phyloP scores from a whole-genome alignment of 2,113 vertebrate species.

The Mus pahari region DNA sequence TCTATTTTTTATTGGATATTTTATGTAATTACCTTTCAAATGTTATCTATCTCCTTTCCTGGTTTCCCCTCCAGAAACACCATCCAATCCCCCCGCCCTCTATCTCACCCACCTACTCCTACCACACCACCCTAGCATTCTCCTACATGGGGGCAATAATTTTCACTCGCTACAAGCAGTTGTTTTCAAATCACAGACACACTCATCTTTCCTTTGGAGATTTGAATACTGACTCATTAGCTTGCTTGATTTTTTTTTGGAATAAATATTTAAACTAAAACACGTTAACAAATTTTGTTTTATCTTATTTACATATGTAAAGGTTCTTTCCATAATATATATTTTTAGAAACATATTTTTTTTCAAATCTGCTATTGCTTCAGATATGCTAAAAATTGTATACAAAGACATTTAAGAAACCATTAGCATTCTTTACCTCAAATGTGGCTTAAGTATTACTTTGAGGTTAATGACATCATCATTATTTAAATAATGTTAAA shows the following conservation, averaged over 20 bases:
- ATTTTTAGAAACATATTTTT: not conserved
- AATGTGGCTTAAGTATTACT: not conserved
- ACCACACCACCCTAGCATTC: too few relatives aligned
- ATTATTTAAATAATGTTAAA: not conserved
- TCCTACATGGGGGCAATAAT: too few relatives aligned
- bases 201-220: not conserved
- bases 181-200: not conserved
- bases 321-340: not conserved
- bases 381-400: not conserved
- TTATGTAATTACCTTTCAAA: too few relatives aligned
- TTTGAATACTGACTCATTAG: not conserved
- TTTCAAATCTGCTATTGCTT: not conserved
- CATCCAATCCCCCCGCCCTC: too few relatives aligned
- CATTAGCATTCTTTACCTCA: not conserved
- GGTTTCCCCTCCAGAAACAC: too few relatives aligned
- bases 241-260: not conserved
- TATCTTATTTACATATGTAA: not conserved
- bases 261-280: not conserved
- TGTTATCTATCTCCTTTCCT: too few relatives aligned
- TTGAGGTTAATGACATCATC: not conserved
- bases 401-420: not conserved
- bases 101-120: too few relatives aligned
- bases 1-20: too few relatives aligned
- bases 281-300: not conserved
- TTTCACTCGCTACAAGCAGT: slow-evolving; percentile 1